Evolutionary conservation across 2,888 invertebrate species (phyloP).

Genomic region (Pandemis heparana): DNA sequence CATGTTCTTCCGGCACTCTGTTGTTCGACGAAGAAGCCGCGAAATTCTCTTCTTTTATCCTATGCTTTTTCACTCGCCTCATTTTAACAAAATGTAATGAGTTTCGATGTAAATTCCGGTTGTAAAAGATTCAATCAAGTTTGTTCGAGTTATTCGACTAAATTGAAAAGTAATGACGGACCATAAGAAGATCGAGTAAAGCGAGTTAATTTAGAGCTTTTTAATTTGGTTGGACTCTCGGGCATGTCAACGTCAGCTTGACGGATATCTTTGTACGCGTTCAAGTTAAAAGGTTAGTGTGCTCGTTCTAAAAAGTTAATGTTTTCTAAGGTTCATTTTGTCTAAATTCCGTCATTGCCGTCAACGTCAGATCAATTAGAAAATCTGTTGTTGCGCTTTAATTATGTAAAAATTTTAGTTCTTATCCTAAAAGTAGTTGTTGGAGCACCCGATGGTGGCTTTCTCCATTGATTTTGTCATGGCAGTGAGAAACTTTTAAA

Average conservation of each 20-base stretch:
- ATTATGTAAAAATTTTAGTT: neutral
- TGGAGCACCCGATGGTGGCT: neutral
- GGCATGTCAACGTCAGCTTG: slow-evolving; percentile 1
- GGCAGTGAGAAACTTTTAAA: no score
- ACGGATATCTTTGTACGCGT: slow-evolving; percentile 10
- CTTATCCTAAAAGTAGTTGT: no score
- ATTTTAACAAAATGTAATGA: slow-evolving; percentile 40
- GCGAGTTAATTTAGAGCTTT: neutral
- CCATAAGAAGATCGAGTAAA: no score
- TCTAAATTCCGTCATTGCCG: neutral
- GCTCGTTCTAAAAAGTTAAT: no score
- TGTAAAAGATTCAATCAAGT: no score
- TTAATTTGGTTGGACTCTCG: slow-evolving; percentile 20
- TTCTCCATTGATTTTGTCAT: neutral
- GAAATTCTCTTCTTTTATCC: slow-evolving; percentile 67
- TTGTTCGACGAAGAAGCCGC: slow-evolving; percentile 58
- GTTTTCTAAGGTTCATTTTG: no score
- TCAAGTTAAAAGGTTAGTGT: neutral
- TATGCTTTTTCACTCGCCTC: slow-evolving; percentile 59
- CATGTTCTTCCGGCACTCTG: slow-evolving; percentile 69
- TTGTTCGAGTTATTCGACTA: neutral
- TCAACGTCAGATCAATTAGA: neutral
- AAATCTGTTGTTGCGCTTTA: neutral
- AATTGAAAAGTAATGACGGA: slow-evolving; percentile 5
- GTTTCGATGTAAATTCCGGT: neutral